phyloP scores from a whole-genome alignment of 2,797 vertebrate species.

The Sebastes iracundus region DNA sequence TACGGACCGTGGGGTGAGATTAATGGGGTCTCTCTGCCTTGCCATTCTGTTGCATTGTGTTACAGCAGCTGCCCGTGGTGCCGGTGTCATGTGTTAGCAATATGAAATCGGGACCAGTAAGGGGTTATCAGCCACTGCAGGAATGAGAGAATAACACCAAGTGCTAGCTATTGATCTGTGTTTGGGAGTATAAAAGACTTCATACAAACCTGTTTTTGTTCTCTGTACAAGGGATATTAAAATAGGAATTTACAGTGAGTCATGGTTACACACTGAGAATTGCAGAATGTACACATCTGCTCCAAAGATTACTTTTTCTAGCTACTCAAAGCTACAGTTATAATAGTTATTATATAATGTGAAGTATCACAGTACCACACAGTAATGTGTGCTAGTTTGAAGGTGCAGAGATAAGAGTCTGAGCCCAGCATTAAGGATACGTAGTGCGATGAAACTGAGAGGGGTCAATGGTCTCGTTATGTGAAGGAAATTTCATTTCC shows the following conservation, averaged over 20 bases:
- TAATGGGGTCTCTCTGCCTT: conserved; percentile 69
- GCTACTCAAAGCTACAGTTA: background rate
- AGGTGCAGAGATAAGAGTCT: background rate
- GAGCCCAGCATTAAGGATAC: background rate
- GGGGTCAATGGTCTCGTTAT: background rate
- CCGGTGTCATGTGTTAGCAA: conserved; percentile 72
- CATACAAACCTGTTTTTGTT: conserved; percentile 38
- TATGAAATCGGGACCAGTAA: conserved; percentile 68
- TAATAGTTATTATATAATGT: background rate
- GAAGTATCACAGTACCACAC: background rate
- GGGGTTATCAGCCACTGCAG: conserved; percentile 69
- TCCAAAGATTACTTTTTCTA: conserved; percentile 19
- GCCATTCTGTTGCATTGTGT: conserved; percentile 79
- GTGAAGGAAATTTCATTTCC: conserved; percentile 8
- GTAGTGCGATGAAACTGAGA: background rate
- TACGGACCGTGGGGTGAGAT: conserved; percentile 63
- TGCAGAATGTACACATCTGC: conserved; percentile 42
- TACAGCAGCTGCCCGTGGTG: conserved; percentile 71
- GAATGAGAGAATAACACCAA: conserved; percentile 48
- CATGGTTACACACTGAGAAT: conserved; percentile 36
- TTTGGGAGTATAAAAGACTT: conserved; percentile 37
- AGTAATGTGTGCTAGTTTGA: background rate
- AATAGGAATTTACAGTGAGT: conserved; percentile 51
- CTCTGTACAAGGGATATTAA: conserved; percentile 26
- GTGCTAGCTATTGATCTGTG: conserved; percentile 57